Conservation (phyloP, 2,888 invertebrate species). For the Rutpela maculata region DNA sequence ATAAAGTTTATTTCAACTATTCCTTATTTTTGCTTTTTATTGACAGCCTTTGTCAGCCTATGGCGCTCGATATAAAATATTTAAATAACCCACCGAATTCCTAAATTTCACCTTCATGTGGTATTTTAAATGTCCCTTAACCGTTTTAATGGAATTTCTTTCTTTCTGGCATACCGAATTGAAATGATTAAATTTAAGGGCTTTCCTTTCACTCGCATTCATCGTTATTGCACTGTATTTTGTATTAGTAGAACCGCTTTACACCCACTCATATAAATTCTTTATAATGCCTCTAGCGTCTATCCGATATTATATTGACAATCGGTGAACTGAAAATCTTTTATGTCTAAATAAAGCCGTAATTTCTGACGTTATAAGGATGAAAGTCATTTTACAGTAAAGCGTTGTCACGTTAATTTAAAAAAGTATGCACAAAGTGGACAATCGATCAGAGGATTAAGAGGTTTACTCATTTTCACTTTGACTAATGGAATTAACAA, state of each 20-base stretch:
- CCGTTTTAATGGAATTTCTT: background rate
- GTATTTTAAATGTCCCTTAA: background rate
- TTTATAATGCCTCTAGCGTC: background rate
- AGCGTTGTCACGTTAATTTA: background rate
- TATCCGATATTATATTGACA: background rate
- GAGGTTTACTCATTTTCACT: background rate
- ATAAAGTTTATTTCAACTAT: too few species aligned
- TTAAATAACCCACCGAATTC: too few species aligned
- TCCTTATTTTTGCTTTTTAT: too few species aligned
- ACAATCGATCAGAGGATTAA: background rate
- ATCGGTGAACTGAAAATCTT: background rate
- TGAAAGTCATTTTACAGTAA: too few species aligned
- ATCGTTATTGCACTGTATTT: constrained; percentile 1
- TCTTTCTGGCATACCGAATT: background rate
- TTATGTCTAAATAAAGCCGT: background rate
- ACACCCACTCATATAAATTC: background rate
- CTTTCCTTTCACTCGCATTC: background rate
- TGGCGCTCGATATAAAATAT: too few species aligned
- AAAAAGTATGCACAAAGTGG: background rate
- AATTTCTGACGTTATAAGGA: background rate
- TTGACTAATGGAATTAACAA: too few species aligned
- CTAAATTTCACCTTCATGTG: background rate
- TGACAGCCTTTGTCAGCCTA: too few species aligned
- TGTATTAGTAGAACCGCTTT: background rate
- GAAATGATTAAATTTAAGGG: constrained; percentile 4